Evolutionary conservation across 2,888 invertebrate species (phyloP), one percentile per base, ranked within the genome.

Genomic region (Zygogramma bicolorata): DNA sequence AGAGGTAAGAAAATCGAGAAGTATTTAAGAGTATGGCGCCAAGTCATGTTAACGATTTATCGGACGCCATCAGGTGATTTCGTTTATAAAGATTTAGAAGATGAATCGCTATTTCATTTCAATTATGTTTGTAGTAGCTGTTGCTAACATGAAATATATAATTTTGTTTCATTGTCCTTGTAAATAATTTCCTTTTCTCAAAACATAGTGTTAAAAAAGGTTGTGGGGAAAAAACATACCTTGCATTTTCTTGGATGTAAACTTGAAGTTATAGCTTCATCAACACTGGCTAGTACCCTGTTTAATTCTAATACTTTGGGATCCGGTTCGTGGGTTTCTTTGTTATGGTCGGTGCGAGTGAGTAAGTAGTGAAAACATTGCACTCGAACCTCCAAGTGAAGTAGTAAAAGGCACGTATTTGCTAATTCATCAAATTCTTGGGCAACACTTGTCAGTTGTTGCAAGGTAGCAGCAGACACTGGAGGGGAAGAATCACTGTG

Each of bases 301-400:
- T 94, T 94, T 42, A 97, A 88, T 81, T 94, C 93, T 72, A 94
- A 89, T 49, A 94, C 93, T 85, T 93, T 92, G 46, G 91, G 91
- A 88, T 93, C 94, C 6, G 93, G 93, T 80, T 95, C 94, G 77
- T 94, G 92, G 65, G 92, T 92, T 85, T 94, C 93, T 80, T 92
- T 91, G 73, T 92, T 91, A 68, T 87, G 85, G 75, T 89, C 84
- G 2, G 84, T 84, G 69, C 86, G 86, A 0, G 86, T 86, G 70
- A 87, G 90, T 77, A 98, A 89, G 88, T 97, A 97, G 88, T 96
- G 96, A 89, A 98, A 98, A 87, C 98, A 98, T 85, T 97, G 97
- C 53, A 98, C 97, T 71, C 97, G 91, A 80, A 96, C 95, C 90
- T 99, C 98, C 79, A 98, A 89, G 89, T 98, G 98, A 66, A 98